Evolutionary conservation across 1,140 invertebrate genomes (phyloP).

Genomic region (Oedothorax gibbosus): DNA sequence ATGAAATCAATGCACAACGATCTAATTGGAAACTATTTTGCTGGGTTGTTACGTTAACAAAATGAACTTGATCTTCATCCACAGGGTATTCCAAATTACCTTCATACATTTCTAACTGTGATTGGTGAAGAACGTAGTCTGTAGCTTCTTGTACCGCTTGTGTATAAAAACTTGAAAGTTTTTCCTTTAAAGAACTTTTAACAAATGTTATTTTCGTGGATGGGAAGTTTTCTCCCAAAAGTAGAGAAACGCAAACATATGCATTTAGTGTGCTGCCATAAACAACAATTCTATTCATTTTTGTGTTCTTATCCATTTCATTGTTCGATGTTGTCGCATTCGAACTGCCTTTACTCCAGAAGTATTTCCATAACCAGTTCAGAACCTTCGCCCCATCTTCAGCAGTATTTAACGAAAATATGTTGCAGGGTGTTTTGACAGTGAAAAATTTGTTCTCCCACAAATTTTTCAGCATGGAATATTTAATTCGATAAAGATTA

Average conservation of each 20-base stretch:
- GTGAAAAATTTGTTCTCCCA: background rate
- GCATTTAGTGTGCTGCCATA: conserved; percentile 31
- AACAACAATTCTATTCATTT: conserved; percentile 27
- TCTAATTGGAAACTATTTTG: conserved; percentile 5
- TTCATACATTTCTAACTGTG: conserved; percentile 2
- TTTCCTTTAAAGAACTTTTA: background rate
- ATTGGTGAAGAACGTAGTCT: background rate
- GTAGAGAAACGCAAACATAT: background rate
- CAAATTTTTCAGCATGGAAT: conserved; percentile 16
- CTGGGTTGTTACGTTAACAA: conserved; percentile 1
- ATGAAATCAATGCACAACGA: background rate
- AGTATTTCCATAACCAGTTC: conserved; percentile 41
- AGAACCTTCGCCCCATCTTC: conserved; percentile 1
- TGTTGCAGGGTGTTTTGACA: background rate
- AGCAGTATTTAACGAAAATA: conserved; percentile 25
- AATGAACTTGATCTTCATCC: background rate
- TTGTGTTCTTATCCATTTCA: background rate
- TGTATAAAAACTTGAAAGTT: background rate
- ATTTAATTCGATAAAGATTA: background rate
- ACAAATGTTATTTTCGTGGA: conserved; percentile 6
- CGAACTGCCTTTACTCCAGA: background rate
- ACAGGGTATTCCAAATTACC: conserved; percentile 13
- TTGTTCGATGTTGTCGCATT: background rate
- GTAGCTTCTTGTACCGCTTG: background rate
- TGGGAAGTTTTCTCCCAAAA: conserved; percentile 20